These are phyloP conservation scores for Microtus montanus DNA, from an alignment of 2,113 vertebrate species.

Conservation along the genomic window DNA sequence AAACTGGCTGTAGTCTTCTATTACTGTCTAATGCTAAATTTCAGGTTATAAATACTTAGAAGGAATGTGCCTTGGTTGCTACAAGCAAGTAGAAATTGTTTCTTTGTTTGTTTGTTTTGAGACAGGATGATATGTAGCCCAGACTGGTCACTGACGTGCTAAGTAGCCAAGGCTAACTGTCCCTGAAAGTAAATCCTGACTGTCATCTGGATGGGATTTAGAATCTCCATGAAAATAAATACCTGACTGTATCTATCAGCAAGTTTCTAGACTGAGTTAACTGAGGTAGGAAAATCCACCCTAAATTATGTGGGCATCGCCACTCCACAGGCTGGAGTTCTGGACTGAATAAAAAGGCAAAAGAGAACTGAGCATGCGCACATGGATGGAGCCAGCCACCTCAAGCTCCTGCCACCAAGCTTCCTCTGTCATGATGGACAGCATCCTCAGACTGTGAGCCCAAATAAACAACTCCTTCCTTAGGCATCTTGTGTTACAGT, in stretches of 20 bases:
- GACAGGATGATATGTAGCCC: not conserved
- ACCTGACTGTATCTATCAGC: not conserved
- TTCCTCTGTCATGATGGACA: not conserved
- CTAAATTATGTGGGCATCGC: not conserved
- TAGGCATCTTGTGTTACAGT: not conserved
- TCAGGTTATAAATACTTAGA: slow-evolving; percentile 57
- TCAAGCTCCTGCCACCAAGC: not conserved
- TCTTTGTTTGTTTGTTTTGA: not conserved
- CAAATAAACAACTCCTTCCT: not conserved
- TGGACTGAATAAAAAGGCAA: too few species aligned
- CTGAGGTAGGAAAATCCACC: not conserved
- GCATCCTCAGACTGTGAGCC: not conserved
- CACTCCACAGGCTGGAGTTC: not conserved
- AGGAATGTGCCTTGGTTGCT: slow-evolving; percentile 22
- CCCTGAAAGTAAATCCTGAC: not conserved
- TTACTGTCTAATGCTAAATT: slow-evolving; percentile 51
- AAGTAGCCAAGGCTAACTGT: not conserved
- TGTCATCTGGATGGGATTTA: not conserved
- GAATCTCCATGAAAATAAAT: not conserved
- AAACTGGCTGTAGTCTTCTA: slow-evolving; percentile 65
- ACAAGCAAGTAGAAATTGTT: not conserved
- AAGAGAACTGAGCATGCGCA: not conserved
- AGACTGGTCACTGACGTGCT: not conserved
- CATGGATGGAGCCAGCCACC: accelerated
- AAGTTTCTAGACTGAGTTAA: not conserved